Evolutionary conservation across 1,140 invertebrate genomes (phyloP), one percentile per base, ranked within the genome.

Genomic region (Helicoverpa armigera): DNA sequence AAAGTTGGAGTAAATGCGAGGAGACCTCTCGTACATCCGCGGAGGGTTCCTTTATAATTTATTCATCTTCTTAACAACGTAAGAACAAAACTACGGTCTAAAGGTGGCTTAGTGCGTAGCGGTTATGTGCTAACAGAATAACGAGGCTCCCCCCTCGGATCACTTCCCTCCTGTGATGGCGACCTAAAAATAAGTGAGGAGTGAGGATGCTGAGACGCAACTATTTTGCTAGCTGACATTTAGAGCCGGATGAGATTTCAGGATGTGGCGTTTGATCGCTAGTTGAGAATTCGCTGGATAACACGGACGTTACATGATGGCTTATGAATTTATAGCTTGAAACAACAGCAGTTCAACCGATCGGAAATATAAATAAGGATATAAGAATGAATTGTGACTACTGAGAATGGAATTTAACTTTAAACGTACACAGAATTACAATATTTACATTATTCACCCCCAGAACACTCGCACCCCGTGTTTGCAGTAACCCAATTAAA

Each of bases 171-270:
- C 43, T 31, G 31, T 53, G 53, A 76, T 60, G 63, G 54, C 78
- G 82, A 83, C 78, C 82, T 83, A 83, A 83, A 79, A 65, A 81
- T 79, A 79, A 80, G 53, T 56, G 48, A 53, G 60, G n/a, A 80
- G 53, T 56, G 48, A 53, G 60, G n/a, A 54, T 53, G 51, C 48
- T 60, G 75, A 53, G 60, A 65, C 60, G 43, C 23, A 77, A 77
- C 61, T 77, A 77, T 77, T 51, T 43, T 50, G 18, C 63, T 23
- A 54, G 61, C 13, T 51, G 65, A 60, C 35, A 79, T 70, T 69
- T 43, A n/a, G 3, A 23, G 51, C 56, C 54, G 56, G 56, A 50
- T 60, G 73, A 50, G 73, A 60, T 60, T 61, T 48, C 18, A 53
- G 54, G 73, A 58, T 75, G 35, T 60, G 56, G 56, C 54, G 14